These are phyloP conservation scores for Yponomeuta malinellus DNA, from an alignment of 2,888 invertebrate species.

Conservation along the genomic window DNA sequence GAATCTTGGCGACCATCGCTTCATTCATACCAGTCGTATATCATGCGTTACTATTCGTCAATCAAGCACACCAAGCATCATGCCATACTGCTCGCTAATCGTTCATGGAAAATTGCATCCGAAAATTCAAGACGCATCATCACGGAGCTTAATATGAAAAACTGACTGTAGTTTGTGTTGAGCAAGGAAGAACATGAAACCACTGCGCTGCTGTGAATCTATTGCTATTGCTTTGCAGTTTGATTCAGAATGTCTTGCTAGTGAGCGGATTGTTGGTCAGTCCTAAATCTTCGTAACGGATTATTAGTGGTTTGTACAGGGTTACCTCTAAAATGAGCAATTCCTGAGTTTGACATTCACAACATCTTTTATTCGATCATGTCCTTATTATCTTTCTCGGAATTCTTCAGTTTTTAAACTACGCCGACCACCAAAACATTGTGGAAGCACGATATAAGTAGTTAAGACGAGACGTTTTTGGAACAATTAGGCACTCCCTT, in stretches of 20 bases:
- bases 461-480: constrained; percentile 25
- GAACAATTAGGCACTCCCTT: constrained; percentile 67
- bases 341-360: too few species aligned
- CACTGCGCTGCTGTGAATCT: too few species aligned
- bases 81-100: background rate
- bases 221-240: too few species aligned
- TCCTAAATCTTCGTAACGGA: too few species aligned
- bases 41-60: constrained; percentile 37
- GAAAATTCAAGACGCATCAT: too few species aligned
- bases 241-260: too few species aligned
- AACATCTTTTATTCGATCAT: background rate
- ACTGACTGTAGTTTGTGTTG: too few species aligned
- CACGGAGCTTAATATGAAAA: too few species aligned
- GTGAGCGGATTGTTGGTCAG: too few species aligned
- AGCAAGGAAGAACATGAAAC: too few species aligned
- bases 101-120: background rate
- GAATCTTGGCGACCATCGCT: constrained; percentile 53
- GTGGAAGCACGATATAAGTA: background rate
- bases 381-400: background rate
- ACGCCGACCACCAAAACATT: background rate
- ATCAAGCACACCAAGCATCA: background rate
- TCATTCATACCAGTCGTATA: constrained; percentile 47
- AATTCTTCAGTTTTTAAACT: background rate
- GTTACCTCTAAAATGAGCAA: too few species aligned
- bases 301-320: too few species aligned